Conservation (phyloP, 2,113 vertebrate species). For the Empidonax traillii region DNA sequence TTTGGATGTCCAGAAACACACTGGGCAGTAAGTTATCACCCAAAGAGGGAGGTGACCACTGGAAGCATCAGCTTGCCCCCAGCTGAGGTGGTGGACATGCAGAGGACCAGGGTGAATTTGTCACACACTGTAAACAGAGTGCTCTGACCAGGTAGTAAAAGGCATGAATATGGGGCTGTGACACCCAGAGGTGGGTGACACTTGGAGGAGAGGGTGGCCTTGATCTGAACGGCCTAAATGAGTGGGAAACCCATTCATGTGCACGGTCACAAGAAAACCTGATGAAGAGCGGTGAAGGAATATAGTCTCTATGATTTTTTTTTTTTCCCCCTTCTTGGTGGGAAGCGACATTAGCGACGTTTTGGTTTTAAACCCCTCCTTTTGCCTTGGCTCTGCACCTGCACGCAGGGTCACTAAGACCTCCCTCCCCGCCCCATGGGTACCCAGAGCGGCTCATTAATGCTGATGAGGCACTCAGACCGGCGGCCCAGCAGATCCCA, state of each 20-base stretch:
- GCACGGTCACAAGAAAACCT: rapidly evolving
- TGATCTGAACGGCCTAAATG: rapidly evolving
- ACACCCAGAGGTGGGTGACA: rapidly evolving
- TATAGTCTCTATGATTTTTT: rapidly evolving
- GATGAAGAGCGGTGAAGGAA: neutral
- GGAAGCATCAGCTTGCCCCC: neutral
- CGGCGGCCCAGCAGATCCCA: neutral
- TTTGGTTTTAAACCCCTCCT: neutral
- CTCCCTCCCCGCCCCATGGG: rapidly evolving
- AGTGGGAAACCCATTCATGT: rapidly evolving
- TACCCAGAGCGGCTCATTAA: neutral
- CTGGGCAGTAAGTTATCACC: neutral
- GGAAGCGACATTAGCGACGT: neutral
- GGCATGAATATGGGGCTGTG: rapidly evolving
- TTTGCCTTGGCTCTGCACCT: rapidly evolving
- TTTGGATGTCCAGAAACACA: neutral
- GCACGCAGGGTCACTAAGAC: rapidly evolving
- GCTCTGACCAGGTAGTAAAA: rapidly evolving
- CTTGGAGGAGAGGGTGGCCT: neutral
- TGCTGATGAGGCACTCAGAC: neutral
- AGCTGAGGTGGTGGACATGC: rapidly evolving
- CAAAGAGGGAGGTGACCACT: rapidly evolving
- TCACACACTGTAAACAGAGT: rapidly evolving
- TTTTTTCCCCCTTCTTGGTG: no score
- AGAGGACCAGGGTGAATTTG: neutral